Conservation (phyloP, 2,797 vertebrate genomes). For the Chromis chromis region DNA sequence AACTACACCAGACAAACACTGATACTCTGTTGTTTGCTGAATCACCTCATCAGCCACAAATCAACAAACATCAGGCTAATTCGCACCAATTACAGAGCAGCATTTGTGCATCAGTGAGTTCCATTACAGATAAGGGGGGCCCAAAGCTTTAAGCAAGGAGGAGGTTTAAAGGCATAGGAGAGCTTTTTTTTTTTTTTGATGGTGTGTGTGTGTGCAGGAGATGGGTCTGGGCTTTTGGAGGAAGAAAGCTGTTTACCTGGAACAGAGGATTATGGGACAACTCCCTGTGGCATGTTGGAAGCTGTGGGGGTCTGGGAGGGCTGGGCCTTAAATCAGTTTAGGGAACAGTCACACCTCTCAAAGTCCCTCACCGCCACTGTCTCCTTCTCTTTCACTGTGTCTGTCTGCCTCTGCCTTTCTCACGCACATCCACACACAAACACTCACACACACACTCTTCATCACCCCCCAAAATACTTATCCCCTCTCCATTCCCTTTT, state of each 20-base stretch:
- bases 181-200: slow-evolving; percentile 54
- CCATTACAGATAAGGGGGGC: slow-evolving; percentile 58
- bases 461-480: slow-evolving; percentile 59
- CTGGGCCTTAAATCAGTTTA: slow-evolving; percentile 83
- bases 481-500: slow-evolving; percentile 4
- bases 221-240: slow-evolving; percentile 63
- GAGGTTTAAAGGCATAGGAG: slow-evolving; percentile 57
- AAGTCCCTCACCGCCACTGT: slow-evolving; percentile 54
- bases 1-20: slow-evolving; percentile 27
- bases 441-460: slow-evolving; percentile 52
- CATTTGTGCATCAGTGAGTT: slow-evolving; percentile 60
- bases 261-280: slow-evolving; percentile 85
- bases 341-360: slow-evolving; percentile 80
- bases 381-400: slow-evolving; percentile 50
- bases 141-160: slow-evolving; percentile 44
- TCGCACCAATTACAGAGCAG: slow-evolving; percentile 65
- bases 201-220: slow-evolving; percentile 49
- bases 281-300: slow-evolving; percentile 81
- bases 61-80: slow-evolving; percentile 68
- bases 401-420: slow-evolving; percentile 47
- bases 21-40: slow-evolving; percentile 52
- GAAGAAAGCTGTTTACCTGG: slow-evolving; percentile 86
- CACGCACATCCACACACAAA: slow-evolving; percentile 14
- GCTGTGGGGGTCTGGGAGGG: slow-evolving; percentile 76
- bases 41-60: slow-evolving; percentile 62